These are phyloP conservation scores for Rhyacichthys aspro DNA, from an alignment of 2,797 vertebrate species.

Conservation along the genomic window DNA sequence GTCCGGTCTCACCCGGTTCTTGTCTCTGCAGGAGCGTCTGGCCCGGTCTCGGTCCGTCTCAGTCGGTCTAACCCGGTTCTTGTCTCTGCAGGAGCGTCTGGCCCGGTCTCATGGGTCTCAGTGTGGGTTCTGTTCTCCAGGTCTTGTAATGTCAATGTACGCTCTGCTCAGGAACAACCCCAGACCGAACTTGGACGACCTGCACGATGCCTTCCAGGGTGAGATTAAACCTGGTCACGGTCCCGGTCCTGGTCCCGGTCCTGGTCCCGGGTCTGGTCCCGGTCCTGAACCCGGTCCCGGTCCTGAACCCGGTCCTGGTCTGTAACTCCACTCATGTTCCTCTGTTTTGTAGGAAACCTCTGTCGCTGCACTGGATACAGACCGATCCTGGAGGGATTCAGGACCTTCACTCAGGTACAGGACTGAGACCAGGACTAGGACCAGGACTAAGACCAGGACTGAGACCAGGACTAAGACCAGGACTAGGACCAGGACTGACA, in stretches of 20 bases:
- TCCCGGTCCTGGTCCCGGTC: too few relatives aligned
- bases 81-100: constrained; percentile 85
- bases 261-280: too few relatives aligned
- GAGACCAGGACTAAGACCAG: too few relatives aligned
- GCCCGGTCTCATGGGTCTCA: constrained; percentile 92
- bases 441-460: too few relatives aligned
- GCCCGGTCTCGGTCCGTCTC: too few relatives aligned
- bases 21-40: too few relatives aligned
- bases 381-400: constrained; percentile 89
- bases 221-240: constrained; percentile 1
- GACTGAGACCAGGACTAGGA: constrained; percentile 35
- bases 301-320: too few relatives aligned
- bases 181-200: constrained; percentile 81
- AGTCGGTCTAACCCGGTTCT: neutral
- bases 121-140: constrained; percentile 97
- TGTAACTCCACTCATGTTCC: too few relatives aligned
- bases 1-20: too few relatives aligned
- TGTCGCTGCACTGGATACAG: constrained; percentile 94
- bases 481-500: too few relatives aligned
- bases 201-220: constrained; percentile 95
- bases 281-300: too few relatives aligned
- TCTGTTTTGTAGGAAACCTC: constrained; percentile 83
- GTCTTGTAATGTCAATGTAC: constrained; percentile 97
- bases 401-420: constrained; percentile 85
- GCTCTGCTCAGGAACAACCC: constrained; percentile 86